Percentiles rank a stretch among this genome's conserved stretches.
Conservation (phyloP, 2,888 invertebrate genomes). For the Drosophila suboccidentalis region DNA sequence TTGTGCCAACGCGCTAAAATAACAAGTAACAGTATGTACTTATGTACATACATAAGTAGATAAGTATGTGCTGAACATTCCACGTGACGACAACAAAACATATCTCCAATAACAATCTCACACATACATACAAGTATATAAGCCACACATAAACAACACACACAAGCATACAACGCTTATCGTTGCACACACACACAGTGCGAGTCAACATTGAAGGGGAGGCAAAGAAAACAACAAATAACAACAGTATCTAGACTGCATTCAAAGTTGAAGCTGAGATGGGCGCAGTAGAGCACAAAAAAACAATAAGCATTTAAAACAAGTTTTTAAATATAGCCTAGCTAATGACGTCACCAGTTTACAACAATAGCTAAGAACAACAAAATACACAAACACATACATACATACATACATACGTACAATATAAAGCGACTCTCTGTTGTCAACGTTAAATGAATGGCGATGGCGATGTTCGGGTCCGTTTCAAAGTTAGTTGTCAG, state of each 20-base stretch:
- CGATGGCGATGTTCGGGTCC: conserved; percentile 38
- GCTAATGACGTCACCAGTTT: conserved; percentile 67
- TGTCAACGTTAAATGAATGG: conserved; percentile 51
- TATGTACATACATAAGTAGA: not conserved
- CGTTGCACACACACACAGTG: conserved; percentile 26
- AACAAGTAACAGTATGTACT: conserved; percentile 14
- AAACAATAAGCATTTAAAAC: conserved; percentile 64
- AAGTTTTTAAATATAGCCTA: conserved; percentile 64
- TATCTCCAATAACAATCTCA: conserved; percentile 49
- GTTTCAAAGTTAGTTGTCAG: conserved; percentile 63
- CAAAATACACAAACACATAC: conserved; percentile 18
- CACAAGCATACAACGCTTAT: conserved; percentile 47
- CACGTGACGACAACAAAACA: conserved; percentile 61
- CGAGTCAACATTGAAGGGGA: conserved; percentile 60
- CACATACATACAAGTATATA: conserved; percentile 9
- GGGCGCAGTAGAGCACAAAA: conserved; percentile 21
- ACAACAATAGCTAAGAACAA: conserved; percentile 48
- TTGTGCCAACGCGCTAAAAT: conserved; percentile 53
- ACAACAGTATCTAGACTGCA: conserved; percentile 30
- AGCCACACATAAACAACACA: conserved; percentile 15
- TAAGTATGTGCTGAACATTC: conserved; percentile 28
- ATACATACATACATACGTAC: conserved; percentile 1
- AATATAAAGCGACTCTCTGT: conserved; percentile 30
- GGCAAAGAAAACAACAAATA: conserved; percentile 30
- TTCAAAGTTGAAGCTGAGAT: conserved; percentile 33